Evolutionary conservation across 53 echinoderm and acorn worm species (phyloP), one percentile per base, ranked within the genome.

Genomic region (Echinarachnius parma): DNA sequence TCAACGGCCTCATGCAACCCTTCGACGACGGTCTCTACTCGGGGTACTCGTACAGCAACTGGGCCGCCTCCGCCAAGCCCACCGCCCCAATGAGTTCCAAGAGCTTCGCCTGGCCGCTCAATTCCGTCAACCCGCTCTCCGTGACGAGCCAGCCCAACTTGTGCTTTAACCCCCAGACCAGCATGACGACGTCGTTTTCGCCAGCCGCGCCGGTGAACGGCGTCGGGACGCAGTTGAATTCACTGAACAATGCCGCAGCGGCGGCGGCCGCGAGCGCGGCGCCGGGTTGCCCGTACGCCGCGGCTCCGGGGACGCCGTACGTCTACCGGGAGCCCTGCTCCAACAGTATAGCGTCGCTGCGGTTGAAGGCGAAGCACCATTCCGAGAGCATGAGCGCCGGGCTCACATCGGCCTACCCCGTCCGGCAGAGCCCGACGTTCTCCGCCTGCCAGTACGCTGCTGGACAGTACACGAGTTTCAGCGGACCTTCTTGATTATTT

Each of bases 371-470:
- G 0, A 93, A 93, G 47, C 89, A 89, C 45, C 74, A 72, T 34
- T 72, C 74, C 25, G 89, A 89, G 77, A 83, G 89, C 36, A 80
- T 77, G 64, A 63, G 80, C 0, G 44, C 46, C 66, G 78, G 82
- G 53, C 30, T 78, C 0, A 81, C 87, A 5, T 79, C 87, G 39
- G 83, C 86, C 45, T 72, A 72, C 54, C 93, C 93, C n/a, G 89
- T 93, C 0, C 56, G 74, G 8, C 86, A 89, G 71, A 84, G 84
- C 48, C 86, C 89, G 28, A 86, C 93, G 14, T 80, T 93, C n/a
- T 93, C 93, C 4, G 93, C 93, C 25, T 93, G 93, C 64, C 93
- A 93, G 68, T 93, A 93, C 62, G 86, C 89, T 15, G 77, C 74
- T 22, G 74, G 74, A 16, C 74, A 72, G 57, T 72, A 72, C 39